phyloP scores from a whole-genome alignment of 2,888 invertebrate genomes.

The Amblyteles armatorius region DNA sequence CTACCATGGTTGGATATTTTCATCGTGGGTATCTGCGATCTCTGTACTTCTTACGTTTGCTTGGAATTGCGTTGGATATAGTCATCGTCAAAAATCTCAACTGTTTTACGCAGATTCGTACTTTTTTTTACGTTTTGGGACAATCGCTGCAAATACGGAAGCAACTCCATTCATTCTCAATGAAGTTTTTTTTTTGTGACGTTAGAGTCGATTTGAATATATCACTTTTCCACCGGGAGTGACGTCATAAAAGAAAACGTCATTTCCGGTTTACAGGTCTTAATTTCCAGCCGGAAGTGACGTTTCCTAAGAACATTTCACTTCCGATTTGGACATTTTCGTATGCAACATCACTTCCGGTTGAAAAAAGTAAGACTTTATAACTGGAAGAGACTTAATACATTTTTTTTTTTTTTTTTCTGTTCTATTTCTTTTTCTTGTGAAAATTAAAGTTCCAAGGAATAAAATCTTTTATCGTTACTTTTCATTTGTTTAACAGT shows the following conservation, averaged over 20 bases:
- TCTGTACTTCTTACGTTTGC: background rate
- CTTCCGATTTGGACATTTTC: too few relatives aligned
- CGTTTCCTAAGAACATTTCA: too few relatives aligned
- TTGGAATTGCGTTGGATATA: conserved; percentile 29
- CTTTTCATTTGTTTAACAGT: background rate
- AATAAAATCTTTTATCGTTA: background rate
- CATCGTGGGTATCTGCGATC: conserved; percentile 14
- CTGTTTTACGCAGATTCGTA: background rate
- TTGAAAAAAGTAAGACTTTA: too few relatives aligned
- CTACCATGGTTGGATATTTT: conserved; percentile 74
- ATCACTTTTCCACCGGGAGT: too few relatives aligned
- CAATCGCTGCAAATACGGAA: background rate
- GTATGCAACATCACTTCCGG: too few relatives aligned
- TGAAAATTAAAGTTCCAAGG: background rate
- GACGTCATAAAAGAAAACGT: too few relatives aligned
- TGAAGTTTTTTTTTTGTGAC: background rate
- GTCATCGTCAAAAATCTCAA: background rate
- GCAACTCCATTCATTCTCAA: background rate
- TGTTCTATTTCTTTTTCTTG: background rate
- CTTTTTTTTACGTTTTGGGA: background rate
- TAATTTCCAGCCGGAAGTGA: too few relatives aligned
- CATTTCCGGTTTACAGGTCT: too few relatives aligned
- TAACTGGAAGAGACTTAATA: background rate
- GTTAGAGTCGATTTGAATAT: too few relatives aligned
- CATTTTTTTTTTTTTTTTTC: background rate